These are phyloP conservation scores for Colaptes auratus DNA, from an alignment of 2,113 vertebrate genomes.

Conservation along the genomic window DNA sequence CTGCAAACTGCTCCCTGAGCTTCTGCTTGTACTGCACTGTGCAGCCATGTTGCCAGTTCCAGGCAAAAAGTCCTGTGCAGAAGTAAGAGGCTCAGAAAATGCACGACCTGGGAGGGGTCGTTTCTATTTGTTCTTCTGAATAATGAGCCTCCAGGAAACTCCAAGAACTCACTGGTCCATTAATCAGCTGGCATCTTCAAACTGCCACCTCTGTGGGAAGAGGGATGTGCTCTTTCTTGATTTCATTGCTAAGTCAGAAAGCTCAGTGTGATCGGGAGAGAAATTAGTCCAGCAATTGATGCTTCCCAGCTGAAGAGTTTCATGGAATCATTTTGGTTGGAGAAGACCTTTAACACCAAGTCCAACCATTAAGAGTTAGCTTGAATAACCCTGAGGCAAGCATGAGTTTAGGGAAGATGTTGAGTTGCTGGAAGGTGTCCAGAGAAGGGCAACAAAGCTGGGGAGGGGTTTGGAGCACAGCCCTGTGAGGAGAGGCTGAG, in stretches of 20 bases:
- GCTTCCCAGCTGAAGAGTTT: neutral
- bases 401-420: fast-evolving
- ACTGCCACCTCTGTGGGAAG: neutral
- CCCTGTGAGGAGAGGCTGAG: too few species aligned
- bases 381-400: neutral
- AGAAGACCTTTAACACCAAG: too few species aligned
- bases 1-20: neutral
- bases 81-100: neutral
- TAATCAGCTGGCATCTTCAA: neutral
- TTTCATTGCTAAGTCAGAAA: neutral
- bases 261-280: neutral
- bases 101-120: neutral
- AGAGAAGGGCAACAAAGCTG: too few species aligned
- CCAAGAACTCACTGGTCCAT: neutral
- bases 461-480: too few species aligned
- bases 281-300: neutral
- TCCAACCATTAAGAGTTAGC: neutral
- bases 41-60: neutral
- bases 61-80: neutral
- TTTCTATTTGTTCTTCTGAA: neutral
- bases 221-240: neutral
- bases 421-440: too few species aligned
- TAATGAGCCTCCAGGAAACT: neutral
- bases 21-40: neutral
- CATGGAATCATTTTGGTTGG: too few species aligned